Evolutionary conservation across 2,888 invertebrate species (phyloP), one percentile per base, ranked within the genome.

Genomic region (Netelia fuscicornis): DNA sequence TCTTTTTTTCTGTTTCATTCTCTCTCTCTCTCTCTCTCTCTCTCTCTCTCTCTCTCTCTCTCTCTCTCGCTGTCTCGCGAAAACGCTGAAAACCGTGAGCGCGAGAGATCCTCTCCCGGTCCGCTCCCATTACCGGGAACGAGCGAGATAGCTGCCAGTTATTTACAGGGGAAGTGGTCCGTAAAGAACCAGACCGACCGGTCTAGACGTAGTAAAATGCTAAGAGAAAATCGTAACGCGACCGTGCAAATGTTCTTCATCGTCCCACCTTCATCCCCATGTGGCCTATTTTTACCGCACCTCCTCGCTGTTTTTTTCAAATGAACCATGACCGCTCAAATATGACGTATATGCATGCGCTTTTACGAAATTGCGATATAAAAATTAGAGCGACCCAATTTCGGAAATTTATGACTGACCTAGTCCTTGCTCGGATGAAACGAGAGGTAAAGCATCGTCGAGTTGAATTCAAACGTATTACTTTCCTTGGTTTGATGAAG

Each of bases 181-280:
- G 88, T 88, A 87, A 88, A 88, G 85, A 88, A 82, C 80, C 80
- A 86, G 81, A 81, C 83, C 82, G 76, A 82, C 78, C 81, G 81
- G 88, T 88, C 88, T 88, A 88, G 88, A 88, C 88, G 85, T 71
- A 87, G 83, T 88, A 87, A 88, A 88, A 86, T 87, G 81, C 78
- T 76, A 62, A 77, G 71, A 86, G 83, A 72, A 81, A 81, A 75
- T 83, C 64, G 80, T 82, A 76, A 68, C 48, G 58, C 54, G 58
- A 72, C 78, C 78, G 42, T 42, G 64, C 74, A 81, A 75, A 71
- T 71, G 81, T 75, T 67, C 83, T 75, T 86, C 86, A 81, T 83
- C 82, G 83, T 85, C 62, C 65, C 37, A n/a, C 48, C 81, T 64
- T 56, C 71, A 67, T 58, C 75, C 72, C 62, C 75, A 80, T 79